Evolutionary conservation across 2,797 vertebrate species (phyloP).

Genomic region (Malurus splendens): DNA sequence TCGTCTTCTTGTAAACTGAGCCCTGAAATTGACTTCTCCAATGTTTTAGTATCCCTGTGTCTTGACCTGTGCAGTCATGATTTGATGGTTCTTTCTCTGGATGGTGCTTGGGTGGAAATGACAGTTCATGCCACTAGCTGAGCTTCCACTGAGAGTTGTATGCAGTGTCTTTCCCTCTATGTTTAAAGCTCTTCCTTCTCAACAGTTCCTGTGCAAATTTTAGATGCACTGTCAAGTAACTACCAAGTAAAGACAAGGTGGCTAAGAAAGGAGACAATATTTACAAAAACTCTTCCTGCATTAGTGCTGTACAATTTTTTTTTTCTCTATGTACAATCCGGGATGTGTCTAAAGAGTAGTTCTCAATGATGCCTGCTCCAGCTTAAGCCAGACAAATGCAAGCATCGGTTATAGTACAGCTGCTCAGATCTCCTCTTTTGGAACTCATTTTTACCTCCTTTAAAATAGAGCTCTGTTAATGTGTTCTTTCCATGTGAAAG

Average conservation of each 20-base stretch:
- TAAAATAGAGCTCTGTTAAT: not conserved
- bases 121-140: not conserved
- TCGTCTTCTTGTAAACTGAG: not conserved
- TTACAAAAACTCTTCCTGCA: not conserved
- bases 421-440: not conserved
- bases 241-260: not conserved
- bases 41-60: not conserved
- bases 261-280: not conserved
- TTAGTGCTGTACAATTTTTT: not conserved
- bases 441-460: not conserved
- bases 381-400: not conserved
- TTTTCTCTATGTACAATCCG: not conserved
- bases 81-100: not conserved
- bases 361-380: not conserved
- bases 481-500: not conserved
- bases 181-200: not conserved
- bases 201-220: not conserved
- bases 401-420: not conserved
- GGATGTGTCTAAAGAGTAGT: not conserved
- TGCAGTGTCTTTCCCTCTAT: not conserved
- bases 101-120: not conserved
- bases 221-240: not conserved
- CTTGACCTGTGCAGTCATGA: not conserved
- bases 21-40: not conserved
- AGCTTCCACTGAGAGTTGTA: not conserved